phyloP scores from a whole-genome alignment of 1,140 invertebrate genomes.

The Trichonephila inaurata region DNA sequence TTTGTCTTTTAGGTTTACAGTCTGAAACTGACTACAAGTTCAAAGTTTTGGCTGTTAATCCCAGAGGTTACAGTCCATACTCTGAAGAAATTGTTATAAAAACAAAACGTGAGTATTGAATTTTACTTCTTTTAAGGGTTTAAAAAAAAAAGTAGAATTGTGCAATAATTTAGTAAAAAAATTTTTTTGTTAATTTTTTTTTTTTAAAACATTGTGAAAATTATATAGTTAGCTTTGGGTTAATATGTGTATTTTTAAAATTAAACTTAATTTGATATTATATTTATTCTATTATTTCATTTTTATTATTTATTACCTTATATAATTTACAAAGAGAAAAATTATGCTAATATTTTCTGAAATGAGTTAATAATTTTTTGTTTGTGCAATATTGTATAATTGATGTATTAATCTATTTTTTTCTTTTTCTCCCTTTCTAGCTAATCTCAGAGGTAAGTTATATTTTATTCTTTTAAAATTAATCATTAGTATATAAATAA shows the following conservation, averaged over 20 bases:
- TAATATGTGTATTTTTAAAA: too few species aligned
- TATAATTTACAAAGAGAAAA: background rate
- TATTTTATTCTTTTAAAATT: constrained; percentile 24
- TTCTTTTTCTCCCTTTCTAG: constrained; percentile 18
- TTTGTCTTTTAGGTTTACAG: constrained; percentile 75
- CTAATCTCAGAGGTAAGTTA: constrained; percentile 69
- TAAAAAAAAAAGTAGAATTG: too few species aligned
- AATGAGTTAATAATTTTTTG: background rate
- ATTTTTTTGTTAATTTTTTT: too few species aligned
- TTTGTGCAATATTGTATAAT: background rate
- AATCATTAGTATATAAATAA: too few species aligned
- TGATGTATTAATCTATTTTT: background rate
- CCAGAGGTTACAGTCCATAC: constrained; percentile 77
- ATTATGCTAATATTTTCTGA: background rate
- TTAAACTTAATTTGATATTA: too few species aligned
- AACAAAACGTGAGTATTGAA: constrained; percentile 77
- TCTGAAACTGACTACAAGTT: constrained; percentile 78
- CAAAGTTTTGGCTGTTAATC: constrained; percentile 78
- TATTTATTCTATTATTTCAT: too few species aligned
- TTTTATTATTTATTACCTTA: too few species aligned
- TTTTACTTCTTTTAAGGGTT: background rate
- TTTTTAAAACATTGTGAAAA: too few species aligned
- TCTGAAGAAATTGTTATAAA: constrained; percentile 77
- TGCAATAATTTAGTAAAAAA: too few species aligned
- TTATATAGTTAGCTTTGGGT: too few species aligned